These are phyloP conservation scores for Pinctada fucata DNA, from an alignment of 2,888 invertebrate species.

Conservation along the genomic window DNA sequence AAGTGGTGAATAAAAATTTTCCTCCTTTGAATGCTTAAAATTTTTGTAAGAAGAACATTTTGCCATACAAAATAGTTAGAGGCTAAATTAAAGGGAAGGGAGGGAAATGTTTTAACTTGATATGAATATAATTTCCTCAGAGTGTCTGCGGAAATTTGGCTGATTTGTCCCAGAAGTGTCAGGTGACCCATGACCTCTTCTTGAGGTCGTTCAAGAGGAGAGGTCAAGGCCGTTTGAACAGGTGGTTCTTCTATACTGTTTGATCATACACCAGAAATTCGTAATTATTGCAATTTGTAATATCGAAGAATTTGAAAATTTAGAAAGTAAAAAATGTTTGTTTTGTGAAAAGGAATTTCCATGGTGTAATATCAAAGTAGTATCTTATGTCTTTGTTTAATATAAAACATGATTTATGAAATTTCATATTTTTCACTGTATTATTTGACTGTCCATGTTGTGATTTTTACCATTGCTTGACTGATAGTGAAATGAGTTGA, in stretches of 20 bases:
- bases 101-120: constrained; percentile 35
- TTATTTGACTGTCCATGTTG: no score
- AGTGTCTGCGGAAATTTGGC: constrained; percentile 50
- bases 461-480: no score
- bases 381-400: no score
- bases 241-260: constrained; percentile 31
- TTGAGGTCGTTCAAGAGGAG: constrained; percentile 25
- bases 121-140: constrained; percentile 56
- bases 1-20: no score
- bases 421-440: no score
- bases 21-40: no score
- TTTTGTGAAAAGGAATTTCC: no score
- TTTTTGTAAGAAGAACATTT: no score
- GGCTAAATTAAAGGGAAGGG: background rate
- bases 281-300: constrained; percentile 12
- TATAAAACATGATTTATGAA: no score
- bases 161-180: constrained; percentile 33
- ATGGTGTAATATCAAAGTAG: no score
- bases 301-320: background rate
- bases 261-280: constrained; percentile 10
- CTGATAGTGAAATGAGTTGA: no score
- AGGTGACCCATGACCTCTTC: constrained; percentile 28
- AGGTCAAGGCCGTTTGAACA: constrained; percentile 31
- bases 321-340: background rate
- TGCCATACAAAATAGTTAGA: no score